These are phyloP conservation scores for Chinchilla lanigera DNA, from an alignment of 2,113 vertebrate species.

Conservation along the genomic window DNA sequence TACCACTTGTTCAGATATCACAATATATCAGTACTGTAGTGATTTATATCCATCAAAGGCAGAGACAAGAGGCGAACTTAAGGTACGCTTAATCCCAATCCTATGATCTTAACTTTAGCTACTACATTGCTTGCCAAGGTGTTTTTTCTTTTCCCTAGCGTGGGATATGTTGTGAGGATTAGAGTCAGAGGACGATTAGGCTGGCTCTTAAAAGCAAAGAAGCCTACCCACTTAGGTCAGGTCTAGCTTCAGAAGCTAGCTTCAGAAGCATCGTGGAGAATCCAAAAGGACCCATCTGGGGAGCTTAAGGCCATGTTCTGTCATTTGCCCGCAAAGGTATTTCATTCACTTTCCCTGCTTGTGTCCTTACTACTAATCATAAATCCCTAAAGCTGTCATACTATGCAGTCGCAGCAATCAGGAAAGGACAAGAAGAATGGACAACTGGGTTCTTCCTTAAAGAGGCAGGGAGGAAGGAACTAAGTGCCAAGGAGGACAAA, in stretches of 20 bases:
- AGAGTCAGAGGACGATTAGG: background rate
- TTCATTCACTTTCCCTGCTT: background rate
- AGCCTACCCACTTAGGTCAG: background rate
- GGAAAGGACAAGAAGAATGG: background rate
- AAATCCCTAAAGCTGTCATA: constrained; percentile 25
- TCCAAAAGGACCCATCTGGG: background rate
- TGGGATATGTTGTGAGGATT: background rate
- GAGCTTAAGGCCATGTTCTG: background rate
- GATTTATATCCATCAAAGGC: constrained; percentile 11
- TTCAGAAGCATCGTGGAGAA: background rate
- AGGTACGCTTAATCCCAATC: background rate
- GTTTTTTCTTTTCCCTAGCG: background rate
- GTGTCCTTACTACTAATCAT: background rate
- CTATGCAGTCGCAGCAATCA: background rate
- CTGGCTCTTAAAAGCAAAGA: constrained; percentile 40
- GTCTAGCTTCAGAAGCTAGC: background rate
- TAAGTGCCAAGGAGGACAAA: background rate
- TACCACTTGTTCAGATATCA: constrained; percentile 4
- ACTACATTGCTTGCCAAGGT: background rate
- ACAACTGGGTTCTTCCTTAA: constrained; percentile 35
- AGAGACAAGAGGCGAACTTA: constrained; percentile 11
- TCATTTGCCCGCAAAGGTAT: background rate
- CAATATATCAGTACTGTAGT: background rate
- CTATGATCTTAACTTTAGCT: background rate
- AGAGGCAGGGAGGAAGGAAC: background rate